Conservation (phyloP, 2,113 vertebrate genomes). For the Megaceryle torquata region DNA sequence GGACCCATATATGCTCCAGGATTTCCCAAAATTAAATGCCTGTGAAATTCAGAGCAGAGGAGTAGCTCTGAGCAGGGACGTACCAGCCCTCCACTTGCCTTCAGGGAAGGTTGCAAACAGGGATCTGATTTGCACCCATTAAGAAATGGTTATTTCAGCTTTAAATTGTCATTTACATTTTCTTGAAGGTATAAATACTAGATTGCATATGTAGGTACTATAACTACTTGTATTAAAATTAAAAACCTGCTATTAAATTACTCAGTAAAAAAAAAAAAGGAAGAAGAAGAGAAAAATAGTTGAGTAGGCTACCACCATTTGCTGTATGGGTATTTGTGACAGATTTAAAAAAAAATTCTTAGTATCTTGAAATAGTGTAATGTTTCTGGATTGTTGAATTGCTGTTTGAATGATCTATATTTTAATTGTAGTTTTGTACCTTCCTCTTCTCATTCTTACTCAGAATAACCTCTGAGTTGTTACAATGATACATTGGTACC, state of each 20-base stretch:
- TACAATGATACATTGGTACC: background rate
- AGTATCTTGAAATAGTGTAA: background rate
- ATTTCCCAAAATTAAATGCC: background rate
- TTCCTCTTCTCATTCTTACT: background rate
- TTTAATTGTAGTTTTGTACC: background rate
- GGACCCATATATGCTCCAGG: rapidly evolving
- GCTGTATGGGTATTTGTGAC: background rate
- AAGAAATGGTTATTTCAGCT: background rate
- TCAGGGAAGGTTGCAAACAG: background rate
- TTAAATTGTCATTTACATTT: background rate
- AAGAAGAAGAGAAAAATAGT: background rate
- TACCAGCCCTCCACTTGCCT: background rate
- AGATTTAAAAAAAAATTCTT: background rate
- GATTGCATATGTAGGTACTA: background rate
- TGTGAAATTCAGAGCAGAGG: background rate
- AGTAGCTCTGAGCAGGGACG: background rate
- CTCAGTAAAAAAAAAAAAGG: background rate
- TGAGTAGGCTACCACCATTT: background rate
- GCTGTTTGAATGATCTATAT: background rate
- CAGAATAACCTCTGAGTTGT: background rate
- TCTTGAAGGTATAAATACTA: background rate
- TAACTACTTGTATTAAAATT: background rate
- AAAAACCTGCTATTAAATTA: background rate
- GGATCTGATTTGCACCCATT: background rate
- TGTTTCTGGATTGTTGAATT: background rate